Evolutionary conservation across 1,140 invertebrate species (phyloP), one percentile per base, ranked within the genome.

Genomic region (Drosophila elegans): DNA sequence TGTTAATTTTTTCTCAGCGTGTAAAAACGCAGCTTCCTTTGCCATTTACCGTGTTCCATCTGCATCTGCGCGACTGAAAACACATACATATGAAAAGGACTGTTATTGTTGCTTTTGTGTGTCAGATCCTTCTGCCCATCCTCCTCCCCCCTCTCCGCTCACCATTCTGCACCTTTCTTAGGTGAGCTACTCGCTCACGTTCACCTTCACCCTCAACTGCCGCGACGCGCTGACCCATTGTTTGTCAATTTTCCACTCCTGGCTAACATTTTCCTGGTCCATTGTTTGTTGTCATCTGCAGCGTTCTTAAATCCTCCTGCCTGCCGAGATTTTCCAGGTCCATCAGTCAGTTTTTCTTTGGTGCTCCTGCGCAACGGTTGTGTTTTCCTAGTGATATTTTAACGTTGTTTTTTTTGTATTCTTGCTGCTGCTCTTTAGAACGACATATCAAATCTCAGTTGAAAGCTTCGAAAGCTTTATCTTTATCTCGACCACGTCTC

Each of bases 171-270:
- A 66, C 64, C 64, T 68, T 64, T 61, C 10, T 38, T 12, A 49
- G 44, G 21, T 55, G 49, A 69, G 66, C 64, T 56, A 55, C 51
- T 41, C 13, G 39, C 59, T 57, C 60, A 42, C 61, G 27, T 32
- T 56, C 68, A 48, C 61, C 64, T 68, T 68, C 68, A 32, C 51
- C 64, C 67, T 71, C 49, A 41, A 48, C 67, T 27, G 46, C 29
- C 29, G 29, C 29, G 29, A 32, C 7, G 29, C 29, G 38, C 71
- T 78, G 52, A 55, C 73, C 76, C 64, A 73, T 88, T 88, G 83
- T 88, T 89, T 88, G 83, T 89, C 84, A 80, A 88, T 88, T 88
- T 89, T 89, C 76, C 84, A 88, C 84, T 89, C 76, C 72, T 89
- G 67, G 84, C 75, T 60, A 51, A 80, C 84, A 89, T 71, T 86